A percentile compares a stretch with the other conserved stretches of the same genome.
Conservation (phyloP, 2,888 invertebrate genomes). For the Pterostichus madidus region DNA sequence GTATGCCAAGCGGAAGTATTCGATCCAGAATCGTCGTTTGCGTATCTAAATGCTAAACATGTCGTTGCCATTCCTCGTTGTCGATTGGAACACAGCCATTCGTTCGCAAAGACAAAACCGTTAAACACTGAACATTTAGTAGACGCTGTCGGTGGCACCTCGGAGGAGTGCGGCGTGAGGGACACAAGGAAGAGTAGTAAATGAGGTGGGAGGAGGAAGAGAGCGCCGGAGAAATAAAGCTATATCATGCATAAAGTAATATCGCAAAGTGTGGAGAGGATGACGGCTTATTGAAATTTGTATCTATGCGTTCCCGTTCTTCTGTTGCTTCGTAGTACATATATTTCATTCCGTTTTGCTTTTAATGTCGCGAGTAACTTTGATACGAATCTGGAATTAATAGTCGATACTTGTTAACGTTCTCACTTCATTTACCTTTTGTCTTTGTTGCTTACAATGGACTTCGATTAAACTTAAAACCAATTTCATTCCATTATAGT, state of each 20-base stretch:
- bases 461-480: constrained; percentile 4
- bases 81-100: constrained; percentile 53
- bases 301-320: constrained; percentile 54
- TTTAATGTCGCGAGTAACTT: constrained; percentile 62
- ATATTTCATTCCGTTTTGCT: constrained; percentile 64
- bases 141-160: neutral
- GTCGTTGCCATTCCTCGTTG: constrained; percentile 22
- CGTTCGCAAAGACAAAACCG: constrained; percentile 62
- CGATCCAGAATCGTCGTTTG: constrained; percentile 26
- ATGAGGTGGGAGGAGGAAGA: constrained; percentile 48
- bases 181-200: constrained; percentile 46
- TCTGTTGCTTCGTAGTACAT: constrained; percentile 40
- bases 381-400: constrained; percentile 59
- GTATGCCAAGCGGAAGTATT: constrained; percentile 18
- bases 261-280: constrained; percentile 65
- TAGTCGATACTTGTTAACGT: constrained; percentile 61
- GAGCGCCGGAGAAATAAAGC: constrained; percentile 49
- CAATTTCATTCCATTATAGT: constrained; percentile 19
- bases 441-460: neutral
- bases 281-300: constrained; percentile 66
- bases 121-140: constrained; percentile 64
- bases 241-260: constrained; percentile 67
- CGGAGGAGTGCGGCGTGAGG: constrained; percentile 3
- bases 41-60: constrained; percentile 32
- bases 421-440: constrained; percentile 13